Evolutionary conservation across 2,797 vertebrate species (phyloP), one percentile per base, ranked within the genome.

Genomic region (Myotis planiceps): DNA sequence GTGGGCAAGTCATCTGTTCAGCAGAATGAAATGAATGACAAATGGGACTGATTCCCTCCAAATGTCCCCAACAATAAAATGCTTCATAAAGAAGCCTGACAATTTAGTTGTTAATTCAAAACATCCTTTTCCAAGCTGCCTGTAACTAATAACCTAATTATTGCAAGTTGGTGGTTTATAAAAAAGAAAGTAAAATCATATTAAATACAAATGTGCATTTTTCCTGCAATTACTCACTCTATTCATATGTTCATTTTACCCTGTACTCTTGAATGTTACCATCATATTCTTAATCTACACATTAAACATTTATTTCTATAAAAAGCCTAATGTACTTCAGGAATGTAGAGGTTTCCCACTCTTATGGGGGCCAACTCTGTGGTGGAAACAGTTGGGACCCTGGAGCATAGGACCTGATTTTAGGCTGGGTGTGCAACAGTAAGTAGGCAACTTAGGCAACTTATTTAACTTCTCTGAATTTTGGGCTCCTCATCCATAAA

Each of bases 21-120:
- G 96, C 97, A 94, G 92, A 98, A 92, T 89, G 90, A 97, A 98
- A 97, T 95, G 98, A 98, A 98, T 97, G 96, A 97, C 97, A 98
- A 98, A 80, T 96, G 92, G 97, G 98, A 97, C 29, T 93, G 96
- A 98, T 98, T 98, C 97, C 94, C 96, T 98, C 97, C 98, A 98
- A 97, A 94, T 98, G 94, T 92, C 97, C 98, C 84, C 95, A 90
- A 98, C 97, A 98, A 98, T 98, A 98, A 98, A 98, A 98, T 60
- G 96, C 96, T 98, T 98, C 98, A 98, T 98, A 98, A 98, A 98
- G 98, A 98, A 98, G 98, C 96, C 97, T 98, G 98, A 98, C 98
- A 98, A 98, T 98, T 97, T 97, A 96, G 97, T 97, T 98, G 98
- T 98, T 99, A 99, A 99, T 98, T 98, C 95, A 97, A 99, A 99